These are phyloP conservation scores for Drosophila cardini DNA, from an alignment of 1,140 invertebrate genomes.

Conservation along the genomic window DNA sequence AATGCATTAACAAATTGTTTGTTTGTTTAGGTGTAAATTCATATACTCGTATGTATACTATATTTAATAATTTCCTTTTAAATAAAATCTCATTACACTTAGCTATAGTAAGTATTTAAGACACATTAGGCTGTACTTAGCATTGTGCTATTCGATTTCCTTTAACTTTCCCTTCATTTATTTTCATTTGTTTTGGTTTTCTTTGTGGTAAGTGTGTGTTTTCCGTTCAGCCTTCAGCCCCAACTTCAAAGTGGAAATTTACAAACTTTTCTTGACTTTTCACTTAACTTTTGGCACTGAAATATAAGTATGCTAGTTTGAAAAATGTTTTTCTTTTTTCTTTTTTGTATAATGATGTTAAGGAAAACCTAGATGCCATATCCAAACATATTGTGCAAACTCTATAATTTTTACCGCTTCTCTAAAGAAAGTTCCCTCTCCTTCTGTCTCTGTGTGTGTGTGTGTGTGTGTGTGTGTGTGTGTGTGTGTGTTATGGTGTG, in stretches of 20 bases:
- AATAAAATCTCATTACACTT: conserved; percentile 80
- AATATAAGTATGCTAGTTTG: conserved; percentile 34
- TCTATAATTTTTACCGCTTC: not conserved
- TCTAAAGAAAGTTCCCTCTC: conserved; percentile 3
- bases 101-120: conserved; percentile 81
- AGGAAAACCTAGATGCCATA: conserved; percentile 3
- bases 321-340: conserved; percentile 36
- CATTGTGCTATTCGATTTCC: conserved; percentile 62
- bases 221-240: conserved; percentile 11
- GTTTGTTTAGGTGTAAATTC: conserved; percentile 42
- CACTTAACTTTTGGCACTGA: conserved; percentile 67
- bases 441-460: no score
- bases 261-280: conserved; percentile 53
- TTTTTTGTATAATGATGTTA: not conserved
- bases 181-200: conserved; percentile 1
- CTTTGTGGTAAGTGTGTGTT: conserved; percentile 41
- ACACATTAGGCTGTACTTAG: conserved; percentile 84
- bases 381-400: conserved; percentile 31
- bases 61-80: conserved; percentile 32
- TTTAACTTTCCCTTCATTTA: no score
- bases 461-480: conserved; percentile 5
- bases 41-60: conserved; percentile 42
- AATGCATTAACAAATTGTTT: conserved; percentile 37
- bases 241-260: conserved; percentile 58
- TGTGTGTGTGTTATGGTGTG: no score